phyloP scores from a whole-genome alignment of 2,113 vertebrate genomes.

The Ondatra zibethicus region DNA sequence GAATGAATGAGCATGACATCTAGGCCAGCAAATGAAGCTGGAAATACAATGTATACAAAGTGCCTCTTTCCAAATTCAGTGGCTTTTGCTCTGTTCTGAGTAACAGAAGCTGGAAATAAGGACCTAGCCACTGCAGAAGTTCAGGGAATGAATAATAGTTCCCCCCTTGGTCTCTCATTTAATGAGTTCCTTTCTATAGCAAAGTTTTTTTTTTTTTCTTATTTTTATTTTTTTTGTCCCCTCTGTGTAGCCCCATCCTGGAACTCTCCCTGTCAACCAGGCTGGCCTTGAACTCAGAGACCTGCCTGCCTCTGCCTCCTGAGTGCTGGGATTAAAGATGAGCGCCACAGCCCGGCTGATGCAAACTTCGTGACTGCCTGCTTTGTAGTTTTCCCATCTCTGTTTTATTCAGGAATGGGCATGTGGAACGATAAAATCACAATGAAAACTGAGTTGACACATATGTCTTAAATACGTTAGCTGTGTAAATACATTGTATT shows the following conservation, averaged over 20 bases:
- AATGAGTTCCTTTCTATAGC: constrained; percentile 16
- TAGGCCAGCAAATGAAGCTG: background rate
- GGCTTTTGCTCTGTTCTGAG: background rate
- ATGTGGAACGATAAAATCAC: background rate
- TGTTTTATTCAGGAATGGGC: constrained; percentile 12
- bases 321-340: background rate
- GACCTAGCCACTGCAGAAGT: background rate
- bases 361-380: background rate
- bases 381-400: background rate
- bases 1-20: background rate
- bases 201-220: background rate
- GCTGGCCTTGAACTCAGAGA: background rate
- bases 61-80: background rate
- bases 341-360: too few relatives aligned
- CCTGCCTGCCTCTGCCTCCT: background rate
- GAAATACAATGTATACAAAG: background rate
- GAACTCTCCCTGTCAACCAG: background rate
- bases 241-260: background rate
- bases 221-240: background rate
- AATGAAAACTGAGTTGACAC: constrained; percentile 57
- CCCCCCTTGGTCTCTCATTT: background rate
- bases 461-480: constrained; percentile 10
- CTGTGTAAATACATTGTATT: background rate
- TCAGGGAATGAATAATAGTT: background rate
- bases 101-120: background rate